A percentile compares a stretch with the other conserved stretches of the same genome.
Evolutionary conservation across 2,888 invertebrate genomes (phyloP).

Genomic region (Dimorphilus gyrociliatus): DNA sequence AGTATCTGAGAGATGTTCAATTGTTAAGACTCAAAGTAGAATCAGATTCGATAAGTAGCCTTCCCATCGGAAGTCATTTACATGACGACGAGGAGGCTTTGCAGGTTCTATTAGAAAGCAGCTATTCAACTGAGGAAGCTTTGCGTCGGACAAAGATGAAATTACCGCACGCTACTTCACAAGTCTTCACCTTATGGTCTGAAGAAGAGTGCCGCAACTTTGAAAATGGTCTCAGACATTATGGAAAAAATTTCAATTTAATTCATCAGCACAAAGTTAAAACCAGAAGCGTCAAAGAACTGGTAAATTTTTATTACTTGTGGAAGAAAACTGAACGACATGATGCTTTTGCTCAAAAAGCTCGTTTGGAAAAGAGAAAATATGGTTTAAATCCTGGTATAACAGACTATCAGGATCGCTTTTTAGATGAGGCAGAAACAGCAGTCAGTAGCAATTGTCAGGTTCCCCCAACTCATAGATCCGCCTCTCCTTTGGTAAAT

Average conservation of each 20-base stretch:
- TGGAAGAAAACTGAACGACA: constrained; percentile 99
- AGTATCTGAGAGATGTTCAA: constrained; percentile 53
- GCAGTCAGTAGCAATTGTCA: constrained; percentile 12
- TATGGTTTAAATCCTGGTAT: constrained; percentile 77
- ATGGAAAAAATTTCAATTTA: constrained; percentile 87
- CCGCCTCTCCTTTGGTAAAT: constrained; percentile 54
- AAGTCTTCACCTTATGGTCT: too few relatives aligned
- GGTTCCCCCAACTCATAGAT: constrained; percentile 37
- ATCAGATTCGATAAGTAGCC: constrained; percentile 36
- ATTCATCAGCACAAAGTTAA: constrained; percentile 80
- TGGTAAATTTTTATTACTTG: constrained; percentile 74
- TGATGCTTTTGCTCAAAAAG: constrained; percentile 67
- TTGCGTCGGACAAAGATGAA: constrained; percentile 12
- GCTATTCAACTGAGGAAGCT: too few relatives aligned
- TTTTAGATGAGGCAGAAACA: constrained; percentile 53
- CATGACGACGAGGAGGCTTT: constrained; percentile 4
- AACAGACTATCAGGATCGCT: constrained; percentile 83
- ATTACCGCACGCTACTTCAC: too few relatives aligned
- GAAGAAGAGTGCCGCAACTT: constrained; percentile 93
- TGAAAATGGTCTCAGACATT: constrained; percentile 77
- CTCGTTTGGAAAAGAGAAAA: constrained; percentile 74
- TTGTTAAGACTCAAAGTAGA: constrained; percentile 71
- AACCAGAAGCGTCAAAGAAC: constrained; percentile 81
- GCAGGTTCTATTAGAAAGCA: too few relatives aligned
- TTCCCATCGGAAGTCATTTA: too few relatives aligned